Conservation (phyloP, 2,113 vertebrate species). For the Lepidothrix coronata region DNA sequence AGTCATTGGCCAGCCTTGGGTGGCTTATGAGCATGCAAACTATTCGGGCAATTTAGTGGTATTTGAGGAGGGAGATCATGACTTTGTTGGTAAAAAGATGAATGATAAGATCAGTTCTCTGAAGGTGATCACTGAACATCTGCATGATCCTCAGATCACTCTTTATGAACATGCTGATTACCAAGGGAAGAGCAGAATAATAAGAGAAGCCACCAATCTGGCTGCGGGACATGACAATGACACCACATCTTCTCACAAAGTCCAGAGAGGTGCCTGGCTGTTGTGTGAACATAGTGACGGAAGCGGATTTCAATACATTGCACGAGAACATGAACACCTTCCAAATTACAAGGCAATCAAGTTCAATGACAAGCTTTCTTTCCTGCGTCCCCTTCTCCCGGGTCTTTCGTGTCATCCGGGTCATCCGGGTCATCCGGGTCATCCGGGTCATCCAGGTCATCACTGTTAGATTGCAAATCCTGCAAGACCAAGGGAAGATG, state of each 20-base stretch:
- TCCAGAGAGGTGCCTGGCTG: constrained; percentile 33
- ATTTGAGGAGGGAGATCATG: constrained; percentile 8
- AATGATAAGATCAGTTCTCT: constrained; percentile 44
- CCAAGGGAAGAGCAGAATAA: neutral
- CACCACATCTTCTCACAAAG: neutral
- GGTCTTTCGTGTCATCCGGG: neutral
- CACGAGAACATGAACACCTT: neutral
- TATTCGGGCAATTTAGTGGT: neutral
- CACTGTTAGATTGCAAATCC: neutral
- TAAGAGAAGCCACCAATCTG: neutral
- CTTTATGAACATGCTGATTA: neutral
- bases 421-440: too few species aligned
- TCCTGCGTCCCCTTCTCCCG: constrained; percentile 7
- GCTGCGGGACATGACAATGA: neutral
- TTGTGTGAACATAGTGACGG: neutral
- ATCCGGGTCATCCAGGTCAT: neutral
- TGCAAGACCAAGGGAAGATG: neutral
- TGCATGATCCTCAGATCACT: constrained; percentile 20
- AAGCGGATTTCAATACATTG: neutral
- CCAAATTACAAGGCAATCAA: neutral
- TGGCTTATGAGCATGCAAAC: neutral
- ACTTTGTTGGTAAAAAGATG: neutral
- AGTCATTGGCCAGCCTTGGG: constrained; percentile 37
- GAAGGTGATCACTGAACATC: neutral
- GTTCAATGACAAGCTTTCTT: constrained; percentile 9